phyloP scores from a whole-genome alignment of 1,140 invertebrate genomes.

The Drosophila gunungcola region DNA sequence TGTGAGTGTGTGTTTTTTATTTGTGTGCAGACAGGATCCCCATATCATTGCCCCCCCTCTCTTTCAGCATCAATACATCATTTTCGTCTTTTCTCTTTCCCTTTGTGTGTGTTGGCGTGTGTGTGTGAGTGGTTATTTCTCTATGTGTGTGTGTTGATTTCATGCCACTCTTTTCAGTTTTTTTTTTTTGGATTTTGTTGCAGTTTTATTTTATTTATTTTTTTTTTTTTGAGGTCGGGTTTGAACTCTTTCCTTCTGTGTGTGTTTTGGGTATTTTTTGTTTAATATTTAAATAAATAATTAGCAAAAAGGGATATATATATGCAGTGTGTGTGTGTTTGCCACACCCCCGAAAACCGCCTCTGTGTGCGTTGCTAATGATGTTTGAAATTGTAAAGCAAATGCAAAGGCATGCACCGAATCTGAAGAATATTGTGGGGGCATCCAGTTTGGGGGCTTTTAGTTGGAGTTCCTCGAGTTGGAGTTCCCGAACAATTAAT shows the following conservation, averaged over 20 bases:
- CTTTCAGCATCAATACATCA: constrained; percentile 75
- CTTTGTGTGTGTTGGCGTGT: constrained; percentile 12
- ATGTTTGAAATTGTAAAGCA: constrained; percentile 82
- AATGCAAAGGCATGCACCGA: constrained; percentile 78
- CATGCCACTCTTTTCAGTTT: constrained; percentile 62
- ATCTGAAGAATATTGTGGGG: constrained; percentile 41
- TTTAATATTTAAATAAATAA: constrained; percentile 85
- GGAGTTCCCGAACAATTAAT: constrained; percentile 41
- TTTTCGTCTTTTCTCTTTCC: constrained; percentile 69
- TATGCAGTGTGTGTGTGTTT: constrained; percentile 3
- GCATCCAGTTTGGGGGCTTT: background rate
- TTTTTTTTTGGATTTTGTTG: constrained; percentile 52
- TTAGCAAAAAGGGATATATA: constrained; percentile 83
- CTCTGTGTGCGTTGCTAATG: constrained; percentile 77
- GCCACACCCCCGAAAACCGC: constrained; percentile 2
- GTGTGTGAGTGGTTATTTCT: constrained; percentile 20
- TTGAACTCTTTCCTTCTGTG: constrained; percentile 11
- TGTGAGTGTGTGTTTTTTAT: constrained; percentile 30
- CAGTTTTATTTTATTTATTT: constrained; percentile 48
- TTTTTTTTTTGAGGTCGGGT: background rate
- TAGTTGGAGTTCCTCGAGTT: background rate
- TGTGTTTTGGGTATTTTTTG: constrained; percentile 76
- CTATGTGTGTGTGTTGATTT: constrained; percentile 52
- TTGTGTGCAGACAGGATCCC: constrained; percentile 44
- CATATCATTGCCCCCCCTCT: constrained; percentile 17